A percentile compares a stretch with the other conserved stretches of the same genome.
Evolutionary conservation across 2,888 invertebrate genomes (phyloP).

Genomic region (Chorisops tibialis): DNA sequence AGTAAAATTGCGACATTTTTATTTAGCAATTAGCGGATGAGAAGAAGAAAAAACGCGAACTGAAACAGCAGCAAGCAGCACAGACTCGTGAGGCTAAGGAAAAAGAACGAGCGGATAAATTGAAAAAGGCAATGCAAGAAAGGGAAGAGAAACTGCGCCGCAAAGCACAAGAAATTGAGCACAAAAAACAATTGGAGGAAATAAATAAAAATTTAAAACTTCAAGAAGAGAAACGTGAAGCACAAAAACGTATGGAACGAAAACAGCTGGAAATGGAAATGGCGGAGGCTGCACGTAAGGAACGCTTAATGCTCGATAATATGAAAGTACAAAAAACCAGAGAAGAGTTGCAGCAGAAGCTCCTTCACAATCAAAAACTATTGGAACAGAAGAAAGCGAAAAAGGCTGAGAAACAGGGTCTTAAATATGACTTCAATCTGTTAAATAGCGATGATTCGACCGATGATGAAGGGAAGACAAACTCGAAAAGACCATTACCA

Average conservation of each 20-base stretch:
- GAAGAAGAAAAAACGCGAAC: slow-evolving; percentile 48
- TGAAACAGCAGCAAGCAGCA: slow-evolving; percentile 47
- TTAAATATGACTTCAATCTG: slow-evolving; percentile 50
- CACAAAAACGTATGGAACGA: slow-evolving; percentile 33
- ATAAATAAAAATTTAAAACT: slow-evolving; percentile 39
- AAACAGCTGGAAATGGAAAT: slow-evolving; percentile 32
- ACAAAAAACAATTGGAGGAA: slow-evolving; percentile 46
- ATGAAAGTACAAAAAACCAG: slow-evolving; percentile 41
- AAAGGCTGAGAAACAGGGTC: slow-evolving; percentile 33
- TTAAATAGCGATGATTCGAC: slow-evolving; percentile 52
- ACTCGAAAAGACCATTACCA: slow-evolving; percentile 43
- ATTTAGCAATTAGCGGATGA: slow-evolving; percentile 44
- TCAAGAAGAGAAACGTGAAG: slow-evolving; percentile 24
- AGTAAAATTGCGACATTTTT: not conserved
- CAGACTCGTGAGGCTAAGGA: slow-evolving; percentile 49
- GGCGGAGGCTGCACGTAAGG: slow-evolving; percentile 41
- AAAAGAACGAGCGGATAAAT: slow-evolving; percentile 47
- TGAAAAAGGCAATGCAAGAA: slow-evolving; percentile 46
- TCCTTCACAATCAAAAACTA: slow-evolving; percentile 35
- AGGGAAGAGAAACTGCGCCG: slow-evolving; percentile 48
- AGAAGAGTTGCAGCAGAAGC: slow-evolving; percentile 26
- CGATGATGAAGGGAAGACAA: slow-evolving; percentile 49
- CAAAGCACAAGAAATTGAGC: slow-evolving; percentile 42
- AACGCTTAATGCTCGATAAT: slow-evolving; percentile 43
- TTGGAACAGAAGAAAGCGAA: slow-evolving; percentile 41